phyloP scores from a whole-genome alignment of 2,888 invertebrate species.

The Amitus sp. region DNA sequence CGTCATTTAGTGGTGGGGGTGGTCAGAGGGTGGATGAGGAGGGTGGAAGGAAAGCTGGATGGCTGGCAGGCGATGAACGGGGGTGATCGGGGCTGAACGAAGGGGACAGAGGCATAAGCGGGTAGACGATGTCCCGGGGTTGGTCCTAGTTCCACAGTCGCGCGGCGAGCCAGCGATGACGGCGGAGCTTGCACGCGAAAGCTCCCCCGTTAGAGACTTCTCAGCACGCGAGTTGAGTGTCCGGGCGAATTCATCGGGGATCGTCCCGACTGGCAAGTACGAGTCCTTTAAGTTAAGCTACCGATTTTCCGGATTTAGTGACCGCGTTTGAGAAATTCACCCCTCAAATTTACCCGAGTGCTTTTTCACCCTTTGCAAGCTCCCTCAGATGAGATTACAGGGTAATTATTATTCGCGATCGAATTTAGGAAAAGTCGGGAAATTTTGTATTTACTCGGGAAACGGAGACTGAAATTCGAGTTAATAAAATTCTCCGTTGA shows the following conservation, averaged over 20 bases:
- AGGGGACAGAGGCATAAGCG: slow-evolving; percentile 60
- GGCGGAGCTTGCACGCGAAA: too few species aligned
- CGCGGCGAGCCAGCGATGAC: slow-evolving; percentile 61
- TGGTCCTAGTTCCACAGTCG: slow-evolving; percentile 62
- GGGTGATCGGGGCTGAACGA: slow-evolving; percentile 37
- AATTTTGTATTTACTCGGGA: slow-evolving; percentile 39
- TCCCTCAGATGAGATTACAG: too few species aligned
- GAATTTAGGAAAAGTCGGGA: too few species aligned
- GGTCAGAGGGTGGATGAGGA: slow-evolving; percentile 7
- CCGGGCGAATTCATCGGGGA: too few species aligned
- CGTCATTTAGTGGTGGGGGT: too few species aligned
- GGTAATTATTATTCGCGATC: too few species aligned
- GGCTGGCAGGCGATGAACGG: slow-evolving; percentile 32
- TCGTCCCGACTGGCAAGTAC: too few species aligned
- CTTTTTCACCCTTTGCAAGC: too few species aligned
- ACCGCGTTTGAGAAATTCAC: too few species aligned
- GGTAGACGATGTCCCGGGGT: slow-evolving; percentile 62
- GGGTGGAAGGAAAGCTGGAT: slow-evolving; percentile 26
- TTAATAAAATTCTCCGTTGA: slow-evolving; percentile 57
- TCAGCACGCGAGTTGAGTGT: neutral
- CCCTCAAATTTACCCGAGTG: too few species aligned
- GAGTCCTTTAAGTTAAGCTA: too few species aligned
- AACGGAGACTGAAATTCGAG: slow-evolving; percentile 50
- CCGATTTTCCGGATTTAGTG: too few species aligned
- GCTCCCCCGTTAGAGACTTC: slow-evolving; percentile 47